These are phyloP conservation scores for Archocentrus centrarchus DNA, from an alignment of 2,113 vertebrate species.

Conservation along the genomic window DNA sequence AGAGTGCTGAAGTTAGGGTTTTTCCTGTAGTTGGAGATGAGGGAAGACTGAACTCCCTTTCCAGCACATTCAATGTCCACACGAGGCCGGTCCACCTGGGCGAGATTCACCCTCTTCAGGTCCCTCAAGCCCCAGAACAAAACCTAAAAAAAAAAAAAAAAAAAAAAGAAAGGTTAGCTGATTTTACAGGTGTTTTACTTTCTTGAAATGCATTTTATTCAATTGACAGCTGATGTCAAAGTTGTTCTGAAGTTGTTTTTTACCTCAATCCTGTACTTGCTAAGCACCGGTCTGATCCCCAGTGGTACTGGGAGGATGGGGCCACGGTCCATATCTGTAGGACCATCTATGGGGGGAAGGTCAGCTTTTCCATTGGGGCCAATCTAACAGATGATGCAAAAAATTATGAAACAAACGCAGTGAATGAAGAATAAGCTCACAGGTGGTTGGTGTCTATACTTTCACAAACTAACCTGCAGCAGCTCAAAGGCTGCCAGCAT, in stretches of 20 bases:
- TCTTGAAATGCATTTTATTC: not conserved
- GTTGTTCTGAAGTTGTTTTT: not conserved
- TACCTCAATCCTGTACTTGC: conserved; percentile 96
- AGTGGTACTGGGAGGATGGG: conserved; percentile 93
- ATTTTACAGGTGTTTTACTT: not conserved
- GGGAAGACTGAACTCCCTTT: conserved; percentile 91
- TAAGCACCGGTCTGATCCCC: conserved; percentile 93
- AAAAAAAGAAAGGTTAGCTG: not conserved
- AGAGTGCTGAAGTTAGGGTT: conserved; percentile 98
- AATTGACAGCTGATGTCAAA: not conserved
- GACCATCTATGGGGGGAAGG: conserved; percentile 90
- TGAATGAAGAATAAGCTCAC: not conserved
- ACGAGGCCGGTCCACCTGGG: conserved; percentile 94
- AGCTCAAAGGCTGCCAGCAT: conserved; percentile 96
- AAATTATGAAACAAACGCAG: not conserved
- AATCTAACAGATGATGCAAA: conserved; percentile 77
- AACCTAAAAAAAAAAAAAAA: conserved; percentile 79
- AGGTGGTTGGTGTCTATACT: not conserved
- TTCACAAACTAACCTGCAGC: conserved; percentile 86
- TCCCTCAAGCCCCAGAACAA: conserved; percentile 98
- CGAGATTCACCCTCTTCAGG: conserved; percentile 95
- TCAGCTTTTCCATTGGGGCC: conserved; percentile 91
- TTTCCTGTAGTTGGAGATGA: conserved; percentile 98
- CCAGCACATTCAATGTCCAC: conserved; percentile 98
- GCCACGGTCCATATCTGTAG: conserved; percentile 88